phyloP scores from a whole-genome alignment of 2,113 vertebrate genomes.

The Xyliphius kryptos region DNA sequence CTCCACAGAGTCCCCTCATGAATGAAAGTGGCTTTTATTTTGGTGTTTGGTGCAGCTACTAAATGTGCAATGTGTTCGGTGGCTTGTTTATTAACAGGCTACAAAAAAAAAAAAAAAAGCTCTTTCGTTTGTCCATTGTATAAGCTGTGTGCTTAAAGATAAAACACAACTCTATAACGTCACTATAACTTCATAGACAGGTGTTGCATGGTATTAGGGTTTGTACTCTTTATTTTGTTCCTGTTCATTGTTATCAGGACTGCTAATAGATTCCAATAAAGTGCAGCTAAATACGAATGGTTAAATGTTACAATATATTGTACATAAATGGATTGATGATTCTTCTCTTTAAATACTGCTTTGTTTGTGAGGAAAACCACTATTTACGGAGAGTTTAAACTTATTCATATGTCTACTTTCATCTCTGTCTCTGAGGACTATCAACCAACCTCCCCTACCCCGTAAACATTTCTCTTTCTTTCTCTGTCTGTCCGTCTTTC shows the following conservation, averaged over 20 bases:
- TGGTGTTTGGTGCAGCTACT: constrained; percentile 98
- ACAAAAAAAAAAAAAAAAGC: constrained; percentile 79
- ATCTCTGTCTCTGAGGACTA: no score
- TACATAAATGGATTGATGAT: constrained; percentile 82
- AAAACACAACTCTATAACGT: constrained; percentile 94
- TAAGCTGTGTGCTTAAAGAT: constrained; percentile 99
- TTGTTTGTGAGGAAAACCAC: constrained; percentile 72
- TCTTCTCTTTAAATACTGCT: constrained; percentile 51
- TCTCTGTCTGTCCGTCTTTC: constrained; percentile 66
- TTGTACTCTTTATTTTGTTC: constrained; percentile 78
- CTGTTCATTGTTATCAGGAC: constrained; percentile 91
- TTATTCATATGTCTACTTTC: no score
- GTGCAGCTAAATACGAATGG: constrained; percentile 90
- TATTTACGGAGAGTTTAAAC: no score
- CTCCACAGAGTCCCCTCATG: constrained; percentile 59
- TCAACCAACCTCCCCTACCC: no score
- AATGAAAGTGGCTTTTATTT: constrained; percentile 87
- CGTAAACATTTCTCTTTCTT: constrained; percentile 85
- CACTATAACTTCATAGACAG: constrained; percentile 96
- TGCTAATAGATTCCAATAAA: constrained; percentile 88
- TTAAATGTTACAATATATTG: constrained; percentile 89
- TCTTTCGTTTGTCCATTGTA: constrained; percentile 98
- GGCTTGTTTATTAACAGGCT: constrained; percentile 88
- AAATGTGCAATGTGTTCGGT: constrained; percentile 99
- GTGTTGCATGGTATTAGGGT: constrained; percentile 97